Base-by-base conservation (phyloP, 1,140 invertebrate genomes). In the Apocrypta bakeri region DNA sequence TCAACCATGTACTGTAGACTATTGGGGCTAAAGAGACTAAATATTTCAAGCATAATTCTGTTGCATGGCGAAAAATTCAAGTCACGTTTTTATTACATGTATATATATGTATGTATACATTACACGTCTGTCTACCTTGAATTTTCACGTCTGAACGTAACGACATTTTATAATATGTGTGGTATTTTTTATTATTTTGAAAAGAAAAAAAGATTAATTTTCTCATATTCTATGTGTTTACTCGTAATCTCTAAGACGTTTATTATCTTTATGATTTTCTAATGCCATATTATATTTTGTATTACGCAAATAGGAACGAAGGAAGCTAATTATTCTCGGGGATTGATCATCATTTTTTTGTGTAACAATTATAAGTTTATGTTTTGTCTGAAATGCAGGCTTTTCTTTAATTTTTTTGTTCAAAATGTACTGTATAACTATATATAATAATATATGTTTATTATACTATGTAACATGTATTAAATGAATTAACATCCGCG, bases 341-440 rank as follows among this genome's bases (percentile, higher is more conserved):
- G 42, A 73, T 73, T 63, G 25, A 74, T 81, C 77, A 73, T 81
- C 64, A 85, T 79, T 79, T 56, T 56, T 56, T 84, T 85, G 64
- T 85, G 73, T 84, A 82, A 85, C 33, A 84, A 71, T 84, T 72
- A 31, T 48, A 14, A 56, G 48, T 73, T 73, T 72, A 79, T n/a
- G 68, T 82, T 85, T 84, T 85, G 82, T 80, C 84, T 85, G 82
- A 79, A 77, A 77, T 81, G 33, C 66, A 80, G 76, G 77, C 61
- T 80, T 83, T 74, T 69, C 74, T 80, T 73, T 69, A 63, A 74
- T 77, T 81, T 74, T 76, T 12, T 77, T 81, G 64, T 76, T 12
- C 48, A 81, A 66, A 77, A 66, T 63, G 37, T 33, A 37, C 21
- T 37, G n/a, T 71, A 33, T 71, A 33, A 33, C 29, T 71, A 31